Conservation (phyloP, 1,140 invertebrate species). For the Pseudomyrmex sp. region DNA sequence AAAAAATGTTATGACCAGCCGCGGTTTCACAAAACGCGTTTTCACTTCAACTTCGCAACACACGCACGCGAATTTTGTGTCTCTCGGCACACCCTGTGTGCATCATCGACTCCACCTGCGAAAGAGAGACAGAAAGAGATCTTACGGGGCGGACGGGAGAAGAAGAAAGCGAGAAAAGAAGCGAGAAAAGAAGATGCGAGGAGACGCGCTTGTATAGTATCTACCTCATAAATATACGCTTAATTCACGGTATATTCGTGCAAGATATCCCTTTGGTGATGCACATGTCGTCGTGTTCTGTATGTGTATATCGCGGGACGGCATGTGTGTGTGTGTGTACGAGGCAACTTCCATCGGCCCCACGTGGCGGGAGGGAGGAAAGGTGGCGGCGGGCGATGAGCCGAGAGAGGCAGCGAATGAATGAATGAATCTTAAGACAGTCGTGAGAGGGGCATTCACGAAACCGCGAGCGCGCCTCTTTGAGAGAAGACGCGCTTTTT, state of each 20-base stretch:
- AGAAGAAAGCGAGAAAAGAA: constrained; percentile 61
- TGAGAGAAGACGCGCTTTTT: constrained; percentile 45
- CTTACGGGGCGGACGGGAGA: constrained; percentile 9
- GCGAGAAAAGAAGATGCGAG: constrained; percentile 49
- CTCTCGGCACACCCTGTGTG: constrained; percentile 15
- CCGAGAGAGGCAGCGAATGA: constrained; percentile 75
- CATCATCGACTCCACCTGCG: constrained; percentile 45
- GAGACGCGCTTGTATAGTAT: constrained; percentile 34
- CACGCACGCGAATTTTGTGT: background rate
- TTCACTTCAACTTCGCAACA: background rate
- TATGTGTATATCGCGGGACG: background rate
- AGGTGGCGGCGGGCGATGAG: constrained; percentile 65
- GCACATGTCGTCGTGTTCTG: background rate
- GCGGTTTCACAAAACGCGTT: no score
- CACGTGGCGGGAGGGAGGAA: constrained; percentile 60
- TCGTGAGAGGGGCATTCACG: constrained; percentile 79
- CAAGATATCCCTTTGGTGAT: constrained; percentile 19
- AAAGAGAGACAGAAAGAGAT: constrained; percentile 25
- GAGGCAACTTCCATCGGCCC: constrained; percentile 52
- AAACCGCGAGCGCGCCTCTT: constrained; percentile 73
- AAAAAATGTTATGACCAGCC: no score
- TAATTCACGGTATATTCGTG: constrained; percentile 37
- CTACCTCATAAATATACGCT: constrained; percentile 43
- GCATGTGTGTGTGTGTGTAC: constrained; percentile 30
- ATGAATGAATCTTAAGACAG: constrained; percentile 85